Evolutionary conservation across 1,140 invertebrate species (phyloP).

Genomic region (Drosophila sechellia): DNA sequence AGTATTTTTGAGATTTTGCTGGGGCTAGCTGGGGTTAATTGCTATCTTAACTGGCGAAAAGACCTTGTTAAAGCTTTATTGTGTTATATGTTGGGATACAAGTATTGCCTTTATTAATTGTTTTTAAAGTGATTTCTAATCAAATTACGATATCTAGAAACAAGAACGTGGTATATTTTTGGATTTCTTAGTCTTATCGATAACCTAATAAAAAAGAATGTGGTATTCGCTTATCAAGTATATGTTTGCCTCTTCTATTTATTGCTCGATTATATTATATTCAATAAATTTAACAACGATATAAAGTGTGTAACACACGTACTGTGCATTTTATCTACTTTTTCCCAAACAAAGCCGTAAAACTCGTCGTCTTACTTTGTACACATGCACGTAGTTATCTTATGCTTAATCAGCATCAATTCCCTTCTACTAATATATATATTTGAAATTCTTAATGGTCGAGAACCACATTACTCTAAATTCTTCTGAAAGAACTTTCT

Average conservation of each 20-base stretch:
- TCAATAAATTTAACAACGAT: background rate
- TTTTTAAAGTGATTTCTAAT: background rate
- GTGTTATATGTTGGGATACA: too few relatives aligned
- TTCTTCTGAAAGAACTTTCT: conserved; percentile 26
- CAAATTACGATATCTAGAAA: background rate
- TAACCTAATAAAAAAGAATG: background rate
- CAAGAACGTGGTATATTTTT: background rate
- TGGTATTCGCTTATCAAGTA: background rate
- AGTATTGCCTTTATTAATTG: too few relatives aligned
- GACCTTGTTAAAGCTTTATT: too few relatives aligned
- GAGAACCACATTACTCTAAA: background rate
- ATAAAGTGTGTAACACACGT: background rate
- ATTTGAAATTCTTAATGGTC: background rate
- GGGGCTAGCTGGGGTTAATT: background rate
- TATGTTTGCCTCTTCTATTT: background rate
- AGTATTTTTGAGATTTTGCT: background rate
- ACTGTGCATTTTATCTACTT: background rate
- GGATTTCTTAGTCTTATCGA: background rate
- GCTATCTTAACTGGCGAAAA: background rate
- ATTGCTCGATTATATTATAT: background rate
- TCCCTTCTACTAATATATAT: background rate
- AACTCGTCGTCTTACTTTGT: background rate
- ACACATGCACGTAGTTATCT: conserved; percentile 16
- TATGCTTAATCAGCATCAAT: conserved; percentile 13
- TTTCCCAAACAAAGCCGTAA: background rate